phyloP scores from a whole-genome alignment of 2,113 vertebrate species.

The Catharus fuscescens region DNA sequence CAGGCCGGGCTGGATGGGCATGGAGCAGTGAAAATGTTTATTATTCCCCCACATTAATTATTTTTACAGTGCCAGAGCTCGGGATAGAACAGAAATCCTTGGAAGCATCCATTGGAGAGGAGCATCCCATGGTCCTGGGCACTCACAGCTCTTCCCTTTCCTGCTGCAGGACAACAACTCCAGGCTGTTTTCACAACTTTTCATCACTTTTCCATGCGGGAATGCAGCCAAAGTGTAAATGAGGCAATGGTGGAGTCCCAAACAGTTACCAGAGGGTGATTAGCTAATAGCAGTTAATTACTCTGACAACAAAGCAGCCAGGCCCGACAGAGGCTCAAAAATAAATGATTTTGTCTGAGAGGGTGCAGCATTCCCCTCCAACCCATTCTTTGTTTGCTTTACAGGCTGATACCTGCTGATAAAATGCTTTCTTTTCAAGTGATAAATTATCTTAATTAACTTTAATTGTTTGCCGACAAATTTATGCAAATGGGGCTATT shows the following conservation, averaged over 20 bases:
- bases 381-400: conserved; percentile 63
- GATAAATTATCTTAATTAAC: conserved; percentile 78
- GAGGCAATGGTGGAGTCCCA: conserved; percentile 24
- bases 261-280: conserved; percentile 28
- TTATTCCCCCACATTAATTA: not conserved
- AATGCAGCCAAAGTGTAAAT: not conserved
- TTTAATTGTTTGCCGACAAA: conserved; percentile 63
- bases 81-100: accelerated
- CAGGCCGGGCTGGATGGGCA: not conserved
- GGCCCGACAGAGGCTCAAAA: not conserved
- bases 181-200: not conserved
- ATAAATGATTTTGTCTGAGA: not conserved
- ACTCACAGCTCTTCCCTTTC: accelerated
- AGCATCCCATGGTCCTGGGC: accelerated
- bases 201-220: not conserved
- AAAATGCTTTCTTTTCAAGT: conserved; percentile 57
- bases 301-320: conserved; percentile 8
- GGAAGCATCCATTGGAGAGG: not conserved
- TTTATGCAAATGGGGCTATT: conserved; percentile 47
- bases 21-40: not conserved
- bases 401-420: conserved; percentile 71
- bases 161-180: not conserved
- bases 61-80: not conserved
- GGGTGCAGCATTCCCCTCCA: conserved; percentile 5
- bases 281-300: conserved; percentile 70